Conservation (phyloP, 2,888 invertebrate species). For the Meliscaeva auricollis region DNA sequence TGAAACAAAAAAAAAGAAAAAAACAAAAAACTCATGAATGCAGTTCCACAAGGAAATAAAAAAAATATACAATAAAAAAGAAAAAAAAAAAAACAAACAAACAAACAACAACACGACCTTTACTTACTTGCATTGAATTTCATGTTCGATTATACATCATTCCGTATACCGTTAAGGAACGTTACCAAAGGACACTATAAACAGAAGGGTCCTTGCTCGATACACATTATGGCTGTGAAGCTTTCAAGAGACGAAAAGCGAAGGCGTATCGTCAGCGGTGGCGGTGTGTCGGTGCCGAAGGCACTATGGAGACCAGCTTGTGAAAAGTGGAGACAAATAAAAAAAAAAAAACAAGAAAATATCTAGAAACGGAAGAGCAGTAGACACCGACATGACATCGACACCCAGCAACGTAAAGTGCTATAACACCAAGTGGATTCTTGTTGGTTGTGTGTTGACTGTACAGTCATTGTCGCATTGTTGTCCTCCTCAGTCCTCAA, state of each 20-base stretch:
- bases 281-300: neutral
- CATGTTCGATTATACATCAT: conserved; percentile 73
- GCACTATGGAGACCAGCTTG: conserved; percentile 12
- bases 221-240: conserved; percentile 1
- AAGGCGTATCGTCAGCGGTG: neutral
- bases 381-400: conserved; percentile 68
- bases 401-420: conserved; percentile 62
- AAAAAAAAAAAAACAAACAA: neutral
- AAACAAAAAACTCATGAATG: conserved; percentile 41
- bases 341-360: conserved; percentile 4
- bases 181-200: conserved; percentile 51
- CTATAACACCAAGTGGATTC: conserved; percentile 52
- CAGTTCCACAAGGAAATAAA: neutral
- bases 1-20: conserved; percentile 2
- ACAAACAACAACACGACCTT: conserved; percentile 16
- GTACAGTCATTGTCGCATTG: conserved; percentile 48
- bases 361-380: conserved; percentile 30
- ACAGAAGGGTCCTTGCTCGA: conserved; percentile 27
- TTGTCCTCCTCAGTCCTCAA: conserved; percentile 31
- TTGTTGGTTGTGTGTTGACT: conserved; percentile 36
- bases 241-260: neutral
- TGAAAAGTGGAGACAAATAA: conserved; percentile 27
- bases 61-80: conserved; percentile 6
- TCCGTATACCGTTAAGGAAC: conserved; percentile 49
- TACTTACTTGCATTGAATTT: conserved; percentile 68